phyloP scores from a whole-genome alignment of 2,797 vertebrate genomes.

The Chelidonichthys spinosus region DNA sequence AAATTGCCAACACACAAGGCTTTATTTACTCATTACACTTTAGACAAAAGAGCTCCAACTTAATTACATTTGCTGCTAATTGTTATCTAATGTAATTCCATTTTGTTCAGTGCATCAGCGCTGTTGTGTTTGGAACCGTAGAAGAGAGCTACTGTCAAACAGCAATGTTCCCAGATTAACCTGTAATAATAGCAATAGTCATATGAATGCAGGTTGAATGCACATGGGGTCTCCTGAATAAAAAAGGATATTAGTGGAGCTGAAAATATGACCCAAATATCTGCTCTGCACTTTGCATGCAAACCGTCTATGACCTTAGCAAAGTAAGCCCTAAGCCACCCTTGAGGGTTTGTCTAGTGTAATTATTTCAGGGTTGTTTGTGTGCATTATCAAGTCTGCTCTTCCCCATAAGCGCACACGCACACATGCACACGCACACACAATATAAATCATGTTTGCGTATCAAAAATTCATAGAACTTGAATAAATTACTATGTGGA shows the following conservation, averaged over 20 bases:
- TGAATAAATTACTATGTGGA: not conserved
- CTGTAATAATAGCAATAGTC: not conserved
- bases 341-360: conserved; percentile 26
- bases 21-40: not conserved
- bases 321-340: conserved; percentile 17
- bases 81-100: not conserved
- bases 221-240: not conserved
- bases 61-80: not conserved
- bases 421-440: too few species aligned
- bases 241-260: conserved; percentile 51
- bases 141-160: not conserved
- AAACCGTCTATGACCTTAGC: conserved; percentile 30
- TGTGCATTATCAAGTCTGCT: not conserved
- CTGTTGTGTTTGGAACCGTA: not conserved
- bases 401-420: not conserved
- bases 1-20: not conserved
- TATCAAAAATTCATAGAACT: not conserved
- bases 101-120: not conserved
- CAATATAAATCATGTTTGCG: not conserved
- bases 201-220: conserved; percentile 8
- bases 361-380: conserved; percentile 30
- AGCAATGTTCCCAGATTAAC: not conserved
- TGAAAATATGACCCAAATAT: conserved; percentile 66
- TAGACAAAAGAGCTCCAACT: not conserved
- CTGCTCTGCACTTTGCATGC: not conserved